A percentile compares a stretch with the other conserved stretches of the same genome.
Conservation (phyloP, 2,888 invertebrate species). For the Tipula lateralis region DNA sequence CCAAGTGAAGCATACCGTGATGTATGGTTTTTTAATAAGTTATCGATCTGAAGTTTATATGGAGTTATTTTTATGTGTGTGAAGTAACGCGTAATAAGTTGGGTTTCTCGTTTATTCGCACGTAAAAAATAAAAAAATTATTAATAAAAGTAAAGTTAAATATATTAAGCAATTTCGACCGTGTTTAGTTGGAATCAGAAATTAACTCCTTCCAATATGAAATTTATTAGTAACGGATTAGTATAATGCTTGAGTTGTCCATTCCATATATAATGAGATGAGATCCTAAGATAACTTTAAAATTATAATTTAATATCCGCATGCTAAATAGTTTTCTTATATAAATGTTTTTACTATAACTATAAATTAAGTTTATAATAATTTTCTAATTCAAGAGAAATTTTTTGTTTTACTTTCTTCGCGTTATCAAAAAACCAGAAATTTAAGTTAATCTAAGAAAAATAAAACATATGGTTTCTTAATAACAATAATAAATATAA, state of each 20-base stretch:
- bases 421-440: slow-evolving; percentile 11
- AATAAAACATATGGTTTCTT: neutral
- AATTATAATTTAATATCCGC: neutral
- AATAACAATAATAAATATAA: neutral
- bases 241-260: no score
- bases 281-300: neutral
- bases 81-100: no score
- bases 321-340: neutral
- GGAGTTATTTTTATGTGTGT: no score
- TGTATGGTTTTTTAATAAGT: no score
- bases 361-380: neutral
- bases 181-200: neutral
- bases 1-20: no score
- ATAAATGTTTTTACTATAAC: neutral
- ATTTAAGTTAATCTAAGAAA: neutral
- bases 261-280: neutral
- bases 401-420: slow-evolving; percentile 5
- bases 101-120: no score
- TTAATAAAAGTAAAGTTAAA: no score
- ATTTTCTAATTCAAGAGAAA: neutral
- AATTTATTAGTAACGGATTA: no score
- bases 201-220: neutral
- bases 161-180: no score
- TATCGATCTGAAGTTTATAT: no score
- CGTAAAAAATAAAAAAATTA: no score